Percentiles rank a stretch among this genome's conserved stretches.
Conservation (phyloP, 2,113 vertebrate genomes). For the Apteryx mantelli region DNA sequence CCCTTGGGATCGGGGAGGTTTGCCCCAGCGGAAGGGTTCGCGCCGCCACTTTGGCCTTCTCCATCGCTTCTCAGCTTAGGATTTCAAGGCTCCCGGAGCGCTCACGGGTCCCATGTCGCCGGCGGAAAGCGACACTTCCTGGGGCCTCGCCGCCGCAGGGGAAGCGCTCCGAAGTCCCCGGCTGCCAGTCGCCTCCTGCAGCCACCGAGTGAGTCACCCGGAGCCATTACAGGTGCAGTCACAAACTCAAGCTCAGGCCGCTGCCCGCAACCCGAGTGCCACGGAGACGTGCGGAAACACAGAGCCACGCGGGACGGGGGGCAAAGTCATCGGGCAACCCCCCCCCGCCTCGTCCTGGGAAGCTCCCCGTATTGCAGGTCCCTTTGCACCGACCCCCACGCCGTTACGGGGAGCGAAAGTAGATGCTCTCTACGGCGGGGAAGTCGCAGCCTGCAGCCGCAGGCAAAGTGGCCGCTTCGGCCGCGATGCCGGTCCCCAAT, state of each 20-base stretch:
- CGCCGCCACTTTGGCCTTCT: background rate
- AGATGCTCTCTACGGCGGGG: background rate
- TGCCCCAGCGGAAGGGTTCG: fast-evolving
- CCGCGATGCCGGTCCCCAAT: background rate
- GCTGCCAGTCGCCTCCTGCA: background rate
- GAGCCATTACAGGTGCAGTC: background rate
- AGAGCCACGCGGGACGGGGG: no score
- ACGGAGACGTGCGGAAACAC: no score
- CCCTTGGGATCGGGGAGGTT: background rate
- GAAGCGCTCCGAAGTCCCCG: background rate
- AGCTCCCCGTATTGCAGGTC: background rate
- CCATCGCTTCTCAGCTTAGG: fast-evolving
- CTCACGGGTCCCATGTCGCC: background rate
- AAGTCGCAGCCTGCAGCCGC: no score
- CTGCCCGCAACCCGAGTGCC: fast-evolving
- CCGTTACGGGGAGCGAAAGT: background rate
- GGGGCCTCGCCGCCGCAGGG: background rate
- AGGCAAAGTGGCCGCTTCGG: background rate
- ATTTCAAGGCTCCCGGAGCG: background rate
- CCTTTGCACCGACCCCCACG: background rate
- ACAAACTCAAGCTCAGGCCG: background rate
- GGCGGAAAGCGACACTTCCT: background rate
- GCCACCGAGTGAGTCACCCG: fast-evolving
- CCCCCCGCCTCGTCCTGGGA: no score
- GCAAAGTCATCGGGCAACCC: background rate